These are phyloP conservation scores for Heterodera filipjevi DNA, from an alignment of 2,888 invertebrate species.

Conservation along the genomic window DNA sequence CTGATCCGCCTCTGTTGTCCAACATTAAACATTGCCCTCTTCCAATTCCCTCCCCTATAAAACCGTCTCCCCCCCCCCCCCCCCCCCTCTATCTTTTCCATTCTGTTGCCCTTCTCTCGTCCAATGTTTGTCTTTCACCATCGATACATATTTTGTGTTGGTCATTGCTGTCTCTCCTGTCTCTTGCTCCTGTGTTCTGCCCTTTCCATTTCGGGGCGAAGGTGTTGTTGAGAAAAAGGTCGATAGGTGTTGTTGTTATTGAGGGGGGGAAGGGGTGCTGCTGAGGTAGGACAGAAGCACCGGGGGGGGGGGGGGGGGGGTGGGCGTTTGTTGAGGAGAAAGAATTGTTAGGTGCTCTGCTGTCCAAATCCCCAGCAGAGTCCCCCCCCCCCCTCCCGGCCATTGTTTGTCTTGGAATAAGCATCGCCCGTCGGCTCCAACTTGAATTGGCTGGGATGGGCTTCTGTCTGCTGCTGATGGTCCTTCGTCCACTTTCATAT, in stretches of 20 bases:
- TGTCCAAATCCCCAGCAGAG: constrained; percentile 2
- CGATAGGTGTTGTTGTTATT: neutral
- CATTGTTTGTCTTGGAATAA: constrained; percentile 2
- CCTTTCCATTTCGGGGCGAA: neutral
- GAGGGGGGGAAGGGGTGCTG: neutral
- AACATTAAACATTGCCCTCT: neutral
- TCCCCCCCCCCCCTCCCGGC: neutral
- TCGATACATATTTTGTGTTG: neutral
- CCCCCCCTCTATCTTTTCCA: neutral
- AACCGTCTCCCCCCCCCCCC: neutral
- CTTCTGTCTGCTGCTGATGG: neutral
- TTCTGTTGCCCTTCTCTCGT: neutral
- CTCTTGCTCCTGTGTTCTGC: neutral
- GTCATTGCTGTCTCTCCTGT: neutral
- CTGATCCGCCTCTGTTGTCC: neutral
- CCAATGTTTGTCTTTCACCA: neutral
- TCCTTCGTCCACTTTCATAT: neutral
- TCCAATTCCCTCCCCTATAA: neutral
- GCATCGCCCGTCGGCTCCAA: constrained; percentile 3
- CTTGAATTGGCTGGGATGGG: neutral
- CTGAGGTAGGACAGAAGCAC: neutral
- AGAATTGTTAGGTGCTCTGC: neutral
- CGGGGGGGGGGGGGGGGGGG: neutral
- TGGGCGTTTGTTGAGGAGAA: no score
- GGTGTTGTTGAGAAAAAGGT: neutral